Conservation (phyloP, 2,797 vertebrate species). For the Siniperca undulata region DNA sequence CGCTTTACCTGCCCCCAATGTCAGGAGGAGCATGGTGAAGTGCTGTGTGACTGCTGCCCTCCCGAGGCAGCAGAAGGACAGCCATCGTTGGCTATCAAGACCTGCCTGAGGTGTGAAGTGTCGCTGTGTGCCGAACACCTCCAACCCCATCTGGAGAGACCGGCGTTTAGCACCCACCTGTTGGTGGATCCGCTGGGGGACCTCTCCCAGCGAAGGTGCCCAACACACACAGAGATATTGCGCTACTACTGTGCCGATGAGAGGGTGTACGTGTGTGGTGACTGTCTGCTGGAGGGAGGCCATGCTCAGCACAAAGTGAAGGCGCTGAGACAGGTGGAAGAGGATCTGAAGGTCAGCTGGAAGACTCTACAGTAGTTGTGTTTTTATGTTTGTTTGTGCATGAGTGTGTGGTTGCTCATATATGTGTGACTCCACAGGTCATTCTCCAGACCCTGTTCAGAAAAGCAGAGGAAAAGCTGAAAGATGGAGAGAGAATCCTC, state of each 20-base stretch:
- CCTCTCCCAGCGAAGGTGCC: slow-evolving; percentile 77
- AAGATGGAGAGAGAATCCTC: slow-evolving; percentile 73
- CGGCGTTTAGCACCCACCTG: slow-evolving; percentile 80
- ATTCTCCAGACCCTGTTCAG: slow-evolving; percentile 77
- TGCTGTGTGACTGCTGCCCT: slow-evolving; percentile 83
- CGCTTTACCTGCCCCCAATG: slow-evolving; percentile 82
- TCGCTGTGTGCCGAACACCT: slow-evolving; percentile 83
- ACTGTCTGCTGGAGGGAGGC: slow-evolving; percentile 81
- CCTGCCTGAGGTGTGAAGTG: slow-evolving; percentile 83
- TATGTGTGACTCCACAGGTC: slow-evolving; percentile 58
- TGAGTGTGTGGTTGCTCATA: slow-evolving; percentile 2
- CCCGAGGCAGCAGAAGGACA: slow-evolving; percentile 28
- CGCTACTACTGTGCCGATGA: slow-evolving; percentile 85
- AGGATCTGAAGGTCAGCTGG: slow-evolving; percentile 82
- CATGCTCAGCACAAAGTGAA: slow-evolving; percentile 82
- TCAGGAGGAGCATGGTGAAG: slow-evolving; percentile 74
- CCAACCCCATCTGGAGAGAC: slow-evolving; percentile 80
- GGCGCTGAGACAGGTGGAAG: slow-evolving; percentile 79
- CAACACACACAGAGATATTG: slow-evolving; percentile 75
- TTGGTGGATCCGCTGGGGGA: slow-evolving; percentile 83
- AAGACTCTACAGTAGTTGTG: background rate
- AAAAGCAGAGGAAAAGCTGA: slow-evolving; percentile 81
- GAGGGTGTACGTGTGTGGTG: slow-evolving; percentile 76
- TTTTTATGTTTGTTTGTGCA: background rate
- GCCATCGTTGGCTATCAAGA: slow-evolving; percentile 72